Evolutionary conservation across 2,113 vertebrate species (phyloP).

Genomic region (Orthonyx spaldingii): DNA sequence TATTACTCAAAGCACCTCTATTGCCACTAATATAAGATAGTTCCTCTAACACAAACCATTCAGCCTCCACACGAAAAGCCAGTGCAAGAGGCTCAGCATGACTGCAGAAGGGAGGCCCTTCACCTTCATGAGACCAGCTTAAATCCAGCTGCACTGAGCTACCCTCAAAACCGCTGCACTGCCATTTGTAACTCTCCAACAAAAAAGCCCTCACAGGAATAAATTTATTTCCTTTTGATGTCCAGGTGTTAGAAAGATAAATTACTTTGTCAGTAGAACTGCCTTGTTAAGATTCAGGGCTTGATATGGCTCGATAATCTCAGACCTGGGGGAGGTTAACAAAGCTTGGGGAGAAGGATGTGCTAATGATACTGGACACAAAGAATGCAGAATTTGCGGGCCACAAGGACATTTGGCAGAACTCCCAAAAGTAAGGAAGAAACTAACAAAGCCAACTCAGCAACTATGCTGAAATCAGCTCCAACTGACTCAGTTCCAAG

Average conservation of each 20-base stretch:
- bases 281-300: neutral
- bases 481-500: neutral
- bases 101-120: neutral
- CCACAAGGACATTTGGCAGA: neutral
- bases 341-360: neutral
- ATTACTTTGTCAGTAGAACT: neutral
- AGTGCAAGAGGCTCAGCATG: neutral
- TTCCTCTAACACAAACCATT: neutral
- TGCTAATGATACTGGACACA: neutral
- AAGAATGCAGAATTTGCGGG: neutral
- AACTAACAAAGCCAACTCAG: neutral
- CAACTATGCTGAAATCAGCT: neutral
- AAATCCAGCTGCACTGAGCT: rapidly evolving
- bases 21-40: neutral
- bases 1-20: neutral
- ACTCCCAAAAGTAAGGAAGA: neutral
- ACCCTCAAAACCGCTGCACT: neutral
- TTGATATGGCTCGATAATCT: neutral
- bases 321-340: neutral
- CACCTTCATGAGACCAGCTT: neutral
- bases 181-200: neutral
- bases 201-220: neutral
- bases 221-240: neutral
- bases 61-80: neutral
- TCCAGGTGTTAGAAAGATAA: neutral